Percentiles rank a stretch among this genome's conserved stretches.
These are phyloP conservation scores for Limanda limanda DNA, from an alignment of 2,113 vertebrate genomes.

Conservation along the genomic window DNA sequence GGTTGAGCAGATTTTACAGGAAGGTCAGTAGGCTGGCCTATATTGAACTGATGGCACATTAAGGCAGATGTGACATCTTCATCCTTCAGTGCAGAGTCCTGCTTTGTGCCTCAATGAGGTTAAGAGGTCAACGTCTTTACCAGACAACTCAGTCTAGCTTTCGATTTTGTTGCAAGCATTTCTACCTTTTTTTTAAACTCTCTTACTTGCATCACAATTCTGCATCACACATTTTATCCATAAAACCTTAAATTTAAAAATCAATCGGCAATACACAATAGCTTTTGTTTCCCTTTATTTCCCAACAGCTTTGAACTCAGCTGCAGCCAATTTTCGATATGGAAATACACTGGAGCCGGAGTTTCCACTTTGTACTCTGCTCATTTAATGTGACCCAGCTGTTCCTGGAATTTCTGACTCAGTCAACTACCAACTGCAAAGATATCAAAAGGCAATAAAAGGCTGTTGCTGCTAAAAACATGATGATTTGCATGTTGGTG, in stretches of 20 bases:
- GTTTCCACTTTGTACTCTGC: not conserved
- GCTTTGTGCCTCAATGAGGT: no score
- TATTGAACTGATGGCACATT: conserved; percentile 15
- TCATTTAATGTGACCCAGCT: conserved; percentile 49
- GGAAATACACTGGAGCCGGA: not conserved
- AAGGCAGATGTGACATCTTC: conserved; percentile 7
- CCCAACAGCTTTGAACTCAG: not conserved
- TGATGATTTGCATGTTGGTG: not conserved
- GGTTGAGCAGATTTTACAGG: conserved; percentile 33
- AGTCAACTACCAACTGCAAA: not conserved
- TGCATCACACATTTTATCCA: no score
- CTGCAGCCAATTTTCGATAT: not conserved
- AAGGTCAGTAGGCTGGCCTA: not conserved
- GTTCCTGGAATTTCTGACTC: conserved; percentile 35
- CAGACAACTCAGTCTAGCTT: not conserved
- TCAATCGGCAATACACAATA: not conserved
- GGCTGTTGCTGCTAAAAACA: not conserved
- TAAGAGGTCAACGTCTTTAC: no score
- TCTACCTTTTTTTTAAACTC: no score
- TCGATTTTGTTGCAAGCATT: not conserved
- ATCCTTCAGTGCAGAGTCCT: no score
- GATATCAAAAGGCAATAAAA: not conserved
- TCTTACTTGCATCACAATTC: no score
- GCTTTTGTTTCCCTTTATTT: not conserved
- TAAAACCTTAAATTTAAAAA: not conserved